Percentiles rank a stretch among this genome's conserved stretches.
phyloP scores from a whole-genome alignment of 1,140 invertebrate species.

The Camponotus pennsylvanicus region DNA sequence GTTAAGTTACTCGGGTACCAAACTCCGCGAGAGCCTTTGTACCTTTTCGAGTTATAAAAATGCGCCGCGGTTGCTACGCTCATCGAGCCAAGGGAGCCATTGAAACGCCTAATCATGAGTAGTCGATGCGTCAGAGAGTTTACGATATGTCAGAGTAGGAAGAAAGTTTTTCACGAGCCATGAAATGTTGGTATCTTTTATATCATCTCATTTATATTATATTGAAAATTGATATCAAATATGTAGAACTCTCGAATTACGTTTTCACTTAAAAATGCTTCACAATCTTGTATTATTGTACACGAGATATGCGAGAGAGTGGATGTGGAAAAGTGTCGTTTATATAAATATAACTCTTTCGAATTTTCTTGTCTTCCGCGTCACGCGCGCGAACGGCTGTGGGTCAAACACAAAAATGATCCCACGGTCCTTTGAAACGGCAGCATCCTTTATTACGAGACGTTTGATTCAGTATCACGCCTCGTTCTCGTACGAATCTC shows the following conservation, averaged over 20 bases:
- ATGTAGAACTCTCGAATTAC: not conserved
- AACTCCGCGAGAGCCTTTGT: slow-evolving; percentile 69
- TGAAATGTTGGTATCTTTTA: slow-evolving; percentile 43
- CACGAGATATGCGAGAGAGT: too few relatives aligned
- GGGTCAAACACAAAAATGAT: slow-evolving; percentile 72
- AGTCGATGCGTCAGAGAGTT: slow-evolving; percentile 22
- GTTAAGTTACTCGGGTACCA: slow-evolving; percentile 77
- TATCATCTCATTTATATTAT: not conserved
- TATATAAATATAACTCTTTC: slow-evolving; percentile 43
- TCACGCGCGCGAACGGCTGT: slow-evolving; percentile 38
- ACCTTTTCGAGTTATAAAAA: slow-evolving; percentile 72
- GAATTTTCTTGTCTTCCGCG: slow-evolving; percentile 49
- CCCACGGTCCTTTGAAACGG: slow-evolving; percentile 78
- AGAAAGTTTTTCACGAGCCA: slow-evolving; percentile 10
- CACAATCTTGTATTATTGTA: not conserved
- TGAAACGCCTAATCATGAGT: slow-evolving; percentile 39
- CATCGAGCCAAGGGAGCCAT: slow-evolving; percentile 3
- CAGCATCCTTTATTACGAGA: slow-evolving; percentile 79
- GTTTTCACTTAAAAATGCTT: slow-evolving; percentile 19
- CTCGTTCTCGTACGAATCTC: slow-evolving; percentile 73
- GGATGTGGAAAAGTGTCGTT: slow-evolving; percentile 11
- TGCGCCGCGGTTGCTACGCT: slow-evolving; percentile 53
- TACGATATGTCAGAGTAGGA: not conserved
- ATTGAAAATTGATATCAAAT: slow-evolving; percentile 28
- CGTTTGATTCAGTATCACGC: slow-evolving; percentile 81